Conservation (phyloP, 2,888 invertebrate genomes). For the Pinctada fucata region DNA sequence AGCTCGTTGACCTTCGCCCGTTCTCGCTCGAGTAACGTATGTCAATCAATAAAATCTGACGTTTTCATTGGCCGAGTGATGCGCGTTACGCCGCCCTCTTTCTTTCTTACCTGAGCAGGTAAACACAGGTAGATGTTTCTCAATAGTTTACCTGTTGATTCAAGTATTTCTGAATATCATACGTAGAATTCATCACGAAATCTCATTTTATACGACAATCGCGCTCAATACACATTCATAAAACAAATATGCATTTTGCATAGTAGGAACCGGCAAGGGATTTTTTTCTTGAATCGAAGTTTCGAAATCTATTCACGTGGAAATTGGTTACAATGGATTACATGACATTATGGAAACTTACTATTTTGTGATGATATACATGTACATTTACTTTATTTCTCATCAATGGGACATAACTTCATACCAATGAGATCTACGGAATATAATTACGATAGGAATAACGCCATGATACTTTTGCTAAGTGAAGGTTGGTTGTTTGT, state of each 20-base stretch:
- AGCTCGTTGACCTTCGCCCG: too few species aligned
- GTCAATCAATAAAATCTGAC: neutral
- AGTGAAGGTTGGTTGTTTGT: neutral
- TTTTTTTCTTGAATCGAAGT: too few species aligned
- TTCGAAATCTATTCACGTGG: too few species aligned
- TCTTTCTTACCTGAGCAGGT: slow-evolving; percentile 5
- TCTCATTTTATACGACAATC: neutral
- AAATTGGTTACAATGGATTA: too few species aligned
- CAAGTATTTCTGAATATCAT: neutral
- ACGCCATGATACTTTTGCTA: slow-evolving; percentile 7
- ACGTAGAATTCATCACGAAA: neutral
- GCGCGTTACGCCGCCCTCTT: slow-evolving; percentile 3
- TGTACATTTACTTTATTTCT: too few species aligned
- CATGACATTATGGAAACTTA: too few species aligned
- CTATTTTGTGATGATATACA: too few species aligned
- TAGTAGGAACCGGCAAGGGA: too few species aligned
- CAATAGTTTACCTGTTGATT: slow-evolving; percentile 2
- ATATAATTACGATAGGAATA: neutral
- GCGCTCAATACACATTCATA: neutral
- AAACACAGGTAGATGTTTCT: slow-evolving; percentile 23
- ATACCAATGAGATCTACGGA: neutral
- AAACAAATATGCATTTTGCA: neutral
- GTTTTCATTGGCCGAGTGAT: neutral
- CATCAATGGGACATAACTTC: too few species aligned
- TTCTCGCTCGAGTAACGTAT: neutral